Percentiles rank a stretch among this genome's conserved stretches.
Evolutionary conservation across 1,140 invertebrate genomes (phyloP).

Genomic region (Tribolium madens): DNA sequence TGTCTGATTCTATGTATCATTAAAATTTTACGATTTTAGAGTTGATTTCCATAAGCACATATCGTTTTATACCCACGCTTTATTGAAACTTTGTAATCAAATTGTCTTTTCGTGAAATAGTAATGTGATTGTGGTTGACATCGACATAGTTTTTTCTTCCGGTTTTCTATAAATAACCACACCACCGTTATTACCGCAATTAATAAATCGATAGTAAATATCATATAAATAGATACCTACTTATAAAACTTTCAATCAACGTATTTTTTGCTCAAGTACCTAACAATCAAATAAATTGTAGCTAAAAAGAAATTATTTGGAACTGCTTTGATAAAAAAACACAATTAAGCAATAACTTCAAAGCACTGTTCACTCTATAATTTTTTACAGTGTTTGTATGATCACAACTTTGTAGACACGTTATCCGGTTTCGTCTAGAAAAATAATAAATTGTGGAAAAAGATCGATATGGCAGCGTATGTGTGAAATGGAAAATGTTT

Average conservation of each 20-base stretch:
- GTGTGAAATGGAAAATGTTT: not conserved
- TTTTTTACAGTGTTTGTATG: not conserved
- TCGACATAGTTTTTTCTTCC: not conserved
- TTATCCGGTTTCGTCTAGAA: not conserved
- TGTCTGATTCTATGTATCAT: not conserved
- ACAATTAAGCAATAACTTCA: not conserved
- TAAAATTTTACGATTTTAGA: conserved; percentile 6
- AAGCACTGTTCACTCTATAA: not conserved
- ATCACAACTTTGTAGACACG: not conserved
- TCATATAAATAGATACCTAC: not conserved
- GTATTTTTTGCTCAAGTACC: not conserved
- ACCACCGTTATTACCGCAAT: not conserved
- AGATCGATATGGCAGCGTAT: not conserved
- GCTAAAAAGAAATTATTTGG: too few species aligned
- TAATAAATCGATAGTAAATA: conserved; percentile 10
- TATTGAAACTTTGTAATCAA: not conserved
- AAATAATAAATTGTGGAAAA: not conserved
- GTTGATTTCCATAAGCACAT: not conserved
- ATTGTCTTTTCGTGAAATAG: not conserved
- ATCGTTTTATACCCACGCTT: not conserved
- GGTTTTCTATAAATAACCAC: not conserved
- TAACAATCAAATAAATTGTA: not conserved
- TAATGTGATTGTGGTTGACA: not conserved
- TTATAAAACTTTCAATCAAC: conserved; percentile 17
- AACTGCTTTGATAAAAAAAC: too few species aligned